Evolutionary conservation across 2,888 invertebrate genomes (phyloP).

Genomic region (Phanerotoma sp.): DNA sequence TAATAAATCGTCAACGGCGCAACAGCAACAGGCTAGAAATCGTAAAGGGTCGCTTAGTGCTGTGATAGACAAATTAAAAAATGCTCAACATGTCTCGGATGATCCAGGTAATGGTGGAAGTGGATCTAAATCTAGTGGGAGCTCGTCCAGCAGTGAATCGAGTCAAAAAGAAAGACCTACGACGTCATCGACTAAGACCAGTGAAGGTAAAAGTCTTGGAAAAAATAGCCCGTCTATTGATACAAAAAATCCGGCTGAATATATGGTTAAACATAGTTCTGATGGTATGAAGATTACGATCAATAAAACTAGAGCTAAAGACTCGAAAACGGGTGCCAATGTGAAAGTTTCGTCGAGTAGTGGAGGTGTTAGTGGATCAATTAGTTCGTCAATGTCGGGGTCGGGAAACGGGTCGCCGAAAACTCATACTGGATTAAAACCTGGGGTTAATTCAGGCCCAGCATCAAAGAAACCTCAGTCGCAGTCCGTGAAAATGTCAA

Average conservation of each 20-base stretch:
- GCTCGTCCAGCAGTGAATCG: slow-evolving; percentile 33
- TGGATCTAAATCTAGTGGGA: slow-evolving; percentile 59
- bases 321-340: slow-evolving; percentile 59
- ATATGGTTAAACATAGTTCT: slow-evolving; percentile 86
- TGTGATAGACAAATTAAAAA: slow-evolving; percentile 84
- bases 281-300: slow-evolving; percentile 91
- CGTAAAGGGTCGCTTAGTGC: slow-evolving; percentile 78
- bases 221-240: slow-evolving; percentile 51
- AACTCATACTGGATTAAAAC: slow-evolving; percentile 80
- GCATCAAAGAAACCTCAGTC: slow-evolving; percentile 76
- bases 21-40: slow-evolving; percentile 63
- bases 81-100: slow-evolving; percentile 70
- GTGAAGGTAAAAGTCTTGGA: slow-evolving; percentile 49
- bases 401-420: slow-evolving; percentile 68
- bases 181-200: slow-evolving; percentile 49
- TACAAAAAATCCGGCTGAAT: slow-evolving; percentile 73
- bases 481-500: slow-evolving; percentile 53
- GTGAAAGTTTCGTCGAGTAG: slow-evolving; percentile 44
- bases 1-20: slow-evolving; percentile 64
- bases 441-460: slow-evolving; percentile 83
- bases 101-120: slow-evolving; percentile 60
- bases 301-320: slow-evolving; percentile 81
- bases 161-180: slow-evolving; percentile 46
- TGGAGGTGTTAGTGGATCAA: slow-evolving; percentile 40
- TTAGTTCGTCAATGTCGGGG: slow-evolving; percentile 55